Base-by-base conservation (phyloP, 2,888 invertebrate species). In the Pyrgus malvae region DNA sequence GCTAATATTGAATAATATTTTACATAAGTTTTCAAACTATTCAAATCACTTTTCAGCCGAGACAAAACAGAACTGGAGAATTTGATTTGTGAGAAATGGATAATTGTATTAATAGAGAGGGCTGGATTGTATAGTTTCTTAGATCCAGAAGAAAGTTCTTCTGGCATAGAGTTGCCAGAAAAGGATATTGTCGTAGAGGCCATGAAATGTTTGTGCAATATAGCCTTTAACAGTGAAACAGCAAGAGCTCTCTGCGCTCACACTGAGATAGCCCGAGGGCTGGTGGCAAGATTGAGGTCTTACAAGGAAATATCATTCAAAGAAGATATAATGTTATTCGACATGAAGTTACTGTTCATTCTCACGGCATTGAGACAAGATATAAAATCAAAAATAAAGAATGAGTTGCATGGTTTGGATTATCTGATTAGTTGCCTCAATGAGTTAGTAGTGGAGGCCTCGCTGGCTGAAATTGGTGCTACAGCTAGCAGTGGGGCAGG, bases 321-420 rank as follows among this genome's bases (percentile, higher is more conserved):
- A 29, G 91, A 93, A 71, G 93, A 95, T 54, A 91, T 97, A 12
- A 95, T 95, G 91, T 92, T 94, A 64, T 98, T 95, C 85, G 97
- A 98, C 72, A 94, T 97, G 92, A 95, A 96, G 79, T 89, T 98
- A 51, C 80, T 98, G 49, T 98, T 98, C 80, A 91, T 99, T 48
- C 90, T 98, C 49, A 97, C 98, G 16, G 98, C 97, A 2, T 79
- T 98, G 33, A 94, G 95, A 76, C 90, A 92, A 42, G 92, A 94
- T 48, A 92, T 94, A 19, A 92, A 94, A 62, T 78, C 83, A 12
- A 92, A 92, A 69, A 91, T 96, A 0, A 93, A 92, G 62, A 90
- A 92, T 68, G 93, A 95, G 64, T 81, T 95, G 17, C 92, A 94
- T 72, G 95, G 95, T 1, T 90, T 95, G 68, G 91, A 91, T 44